Evolutionary conservation across 2,797 vertebrate genomes (phyloP), one percentile per base, ranked within the genome.

Genomic region (Salmo trutta): DNA sequence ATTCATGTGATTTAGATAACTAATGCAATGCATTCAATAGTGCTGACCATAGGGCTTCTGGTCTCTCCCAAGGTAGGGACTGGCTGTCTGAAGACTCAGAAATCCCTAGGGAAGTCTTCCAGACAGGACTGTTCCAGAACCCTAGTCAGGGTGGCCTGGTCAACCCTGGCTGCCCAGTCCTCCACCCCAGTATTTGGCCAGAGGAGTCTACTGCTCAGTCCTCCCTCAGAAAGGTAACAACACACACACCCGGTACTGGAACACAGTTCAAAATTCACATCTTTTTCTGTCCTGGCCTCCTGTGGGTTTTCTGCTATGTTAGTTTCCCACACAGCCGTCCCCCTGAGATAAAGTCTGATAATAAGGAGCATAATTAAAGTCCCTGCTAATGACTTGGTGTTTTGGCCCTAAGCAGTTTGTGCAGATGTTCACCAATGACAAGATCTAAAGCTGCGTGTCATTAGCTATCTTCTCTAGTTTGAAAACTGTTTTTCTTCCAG

Each of bases 141-240:
- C 54, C 79, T 85, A 0, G 77, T 87, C 12, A 67, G 29, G 14
- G 27, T 31, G 85, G 83, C 41, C 88, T 52, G 77, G 93, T 93
- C 56, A 90, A 91, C 85, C 88, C 90, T 47, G 80, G 90, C 29
- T 12, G 24, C 65, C 14, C 29, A 31, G 14, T 17, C 24, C 27
- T 91, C 93, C 59, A 79, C 86, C 83, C 85, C 83, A 71, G 84
- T 76, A 66, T 83, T 91, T 1, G 52, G 84, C 82, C 91, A 85
- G 70, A 93, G 87, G 74, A 88, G 80, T 82, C 33, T 7, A 36
- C 94, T 93, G 56, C 88, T 95, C 81, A 92, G 85, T 76, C 87
- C 36, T 96, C 96, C 89, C 95, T 98, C 77, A 94, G 91, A 90
- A 88, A 96, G 98, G 98, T 99, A 94, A 87, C 47, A 5, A 53